Evolutionary conservation across 1,140 invertebrate species (phyloP).

Genomic region (Mylabris phalerata): DNA sequence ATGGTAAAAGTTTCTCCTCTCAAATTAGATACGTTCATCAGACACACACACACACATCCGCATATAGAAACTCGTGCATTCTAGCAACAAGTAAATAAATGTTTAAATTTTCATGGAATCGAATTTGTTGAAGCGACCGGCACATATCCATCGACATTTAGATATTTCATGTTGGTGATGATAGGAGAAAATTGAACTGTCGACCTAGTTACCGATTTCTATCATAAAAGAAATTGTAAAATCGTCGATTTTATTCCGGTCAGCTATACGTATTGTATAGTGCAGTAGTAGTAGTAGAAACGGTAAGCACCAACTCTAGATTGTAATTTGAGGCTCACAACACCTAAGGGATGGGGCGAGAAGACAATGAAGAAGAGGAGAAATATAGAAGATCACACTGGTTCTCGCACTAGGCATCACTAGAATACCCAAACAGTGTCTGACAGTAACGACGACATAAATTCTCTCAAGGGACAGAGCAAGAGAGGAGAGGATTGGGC

Average conservation of each 20-base stretch:
- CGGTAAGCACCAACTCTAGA: slow-evolving; percentile 24
- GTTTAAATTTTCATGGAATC: too few species aligned
- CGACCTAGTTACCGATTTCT: too few species aligned
- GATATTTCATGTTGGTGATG: too few species aligned
- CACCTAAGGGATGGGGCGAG: slow-evolving; percentile 28
- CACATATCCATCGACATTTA: too few species aligned
- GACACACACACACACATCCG: too few species aligned
- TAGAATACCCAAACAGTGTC: slow-evolving; percentile 40
- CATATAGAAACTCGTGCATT: too few species aligned
- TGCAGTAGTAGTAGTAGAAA: slow-evolving; percentile 2
- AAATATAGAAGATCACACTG: slow-evolving; percentile 19
- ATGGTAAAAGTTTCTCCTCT: too few species aligned
- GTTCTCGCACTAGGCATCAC: slow-evolving; percentile 12
- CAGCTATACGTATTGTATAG: slow-evolving; percentile 25
- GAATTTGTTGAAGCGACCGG: too few species aligned
- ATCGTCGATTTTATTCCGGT: slow-evolving; percentile 33
- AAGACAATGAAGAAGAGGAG: not conserved
- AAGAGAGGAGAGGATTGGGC: slow-evolving; percentile 11
- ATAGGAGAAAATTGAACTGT: too few species aligned
- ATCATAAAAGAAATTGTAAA: not conserved
- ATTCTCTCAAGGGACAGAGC: slow-evolving; percentile 35
- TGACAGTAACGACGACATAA: slow-evolving; percentile 43
- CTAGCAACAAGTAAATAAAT: too few species aligned
- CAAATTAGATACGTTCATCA: too few species aligned
- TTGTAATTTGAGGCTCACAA: slow-evolving; percentile 33